Evolutionary conservation across 2,888 invertebrate species (phyloP), one percentile per base, ranked within the genome.

Genomic region (Xanthia togata): DNA sequence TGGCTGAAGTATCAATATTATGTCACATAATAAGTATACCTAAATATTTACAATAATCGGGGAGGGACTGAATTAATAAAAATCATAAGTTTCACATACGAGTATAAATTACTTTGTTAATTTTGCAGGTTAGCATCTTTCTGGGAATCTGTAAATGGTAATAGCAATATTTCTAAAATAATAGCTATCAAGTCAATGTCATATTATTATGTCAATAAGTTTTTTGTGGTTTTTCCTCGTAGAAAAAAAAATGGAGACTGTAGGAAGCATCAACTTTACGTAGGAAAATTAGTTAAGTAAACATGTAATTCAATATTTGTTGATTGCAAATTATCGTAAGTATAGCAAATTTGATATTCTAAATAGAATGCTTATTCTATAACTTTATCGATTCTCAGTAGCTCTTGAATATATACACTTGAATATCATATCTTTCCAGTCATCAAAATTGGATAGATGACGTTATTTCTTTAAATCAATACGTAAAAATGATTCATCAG

Each of bases 401-500:
- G 44, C 20, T 47, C 2, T 67, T 55, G 1, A 17, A 44, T 44
- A 44, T 44, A 44, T 44, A 44, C 12, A 44, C 14, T 44, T 44
- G 44, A 44, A 63, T 38, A n/a, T 57, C 2, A 50, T 26, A 64
- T 47, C 1, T 47, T 23, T 70, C 9, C 8, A 26, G 17, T 47
- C 20, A 41, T 60, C 53, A 11, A 60, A 60, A 38, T 60, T 35
- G 26, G 14, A 44, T 41, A n/a, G 31, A 63, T 26, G 47, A 53
- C 70, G 35, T 38, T 63, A 31, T 64, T 64, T 55, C 55, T 68
- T 53, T 59, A 35, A 53, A 53, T 47, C 62, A 50, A 44, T 53
- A 63, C 20, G 69, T 47, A 80, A 20, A 73, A 47, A 62, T 81
- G 55, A 81, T 57, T 67, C 57, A 81, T 76, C 41, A 31, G 44